These are phyloP conservation scores for Clarias macrocephalus DNA, from an alignment of 2,113 vertebrate species.

Conservation along the genomic window DNA sequence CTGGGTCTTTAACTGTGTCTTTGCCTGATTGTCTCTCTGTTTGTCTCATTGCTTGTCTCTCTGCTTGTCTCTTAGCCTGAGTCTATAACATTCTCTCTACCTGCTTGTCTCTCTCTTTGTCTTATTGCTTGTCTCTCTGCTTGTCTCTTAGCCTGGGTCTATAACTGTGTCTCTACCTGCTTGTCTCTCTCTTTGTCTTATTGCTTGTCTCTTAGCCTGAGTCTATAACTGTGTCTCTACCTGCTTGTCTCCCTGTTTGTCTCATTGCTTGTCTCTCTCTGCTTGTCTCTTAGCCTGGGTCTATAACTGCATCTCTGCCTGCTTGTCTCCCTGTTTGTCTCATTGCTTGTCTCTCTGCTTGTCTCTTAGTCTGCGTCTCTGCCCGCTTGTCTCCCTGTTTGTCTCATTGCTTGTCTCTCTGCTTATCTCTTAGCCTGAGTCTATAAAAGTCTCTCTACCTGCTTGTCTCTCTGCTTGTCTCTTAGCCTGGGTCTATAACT, in stretches of 20 bases:
- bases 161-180: neutral
- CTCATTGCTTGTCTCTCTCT: neutral
- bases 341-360: too few relatives aligned
- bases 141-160: conserved; percentile 16
- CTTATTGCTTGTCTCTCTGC: neutral
- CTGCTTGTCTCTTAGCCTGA: neutral
- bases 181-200: neutral
- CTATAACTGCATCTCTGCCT: neutral
- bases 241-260: neutral
- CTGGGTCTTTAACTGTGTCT: neutral
- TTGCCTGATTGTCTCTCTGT: neutral
- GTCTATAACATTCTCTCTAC: neutral
- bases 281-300: conserved; percentile 7
- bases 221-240: too few relatives aligned
- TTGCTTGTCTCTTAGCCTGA: neutral
- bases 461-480: too few relatives aligned
- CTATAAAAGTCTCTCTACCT: too few relatives aligned
- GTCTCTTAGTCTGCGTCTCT: too few relatives aligned
- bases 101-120: conserved; percentile 37
- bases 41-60: neutral
- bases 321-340: too few relatives aligned
- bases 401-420: too few relatives aligned
- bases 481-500: too few relatives aligned
- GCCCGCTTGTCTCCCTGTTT: too few relatives aligned
- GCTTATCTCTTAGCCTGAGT: too few relatives aligned